phyloP scores from a whole-genome alignment of 2,888 invertebrate genomes.

The Macrosiphum euphorbiae region DNA sequence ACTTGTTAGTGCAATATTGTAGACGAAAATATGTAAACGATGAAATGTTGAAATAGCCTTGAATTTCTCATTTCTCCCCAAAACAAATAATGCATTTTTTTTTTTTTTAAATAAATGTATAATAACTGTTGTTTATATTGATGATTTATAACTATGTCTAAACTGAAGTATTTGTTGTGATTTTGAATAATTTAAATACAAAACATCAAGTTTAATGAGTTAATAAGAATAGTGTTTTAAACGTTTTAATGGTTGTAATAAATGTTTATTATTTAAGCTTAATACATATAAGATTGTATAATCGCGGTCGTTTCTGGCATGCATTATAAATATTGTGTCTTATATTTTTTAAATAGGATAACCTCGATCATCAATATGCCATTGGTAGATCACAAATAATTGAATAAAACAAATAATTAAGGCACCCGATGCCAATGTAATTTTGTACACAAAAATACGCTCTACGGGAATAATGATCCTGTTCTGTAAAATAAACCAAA shows the following conservation, averaged over 20 bases:
- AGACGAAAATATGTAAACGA: too few species aligned
- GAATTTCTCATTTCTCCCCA: neutral
- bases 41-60: neutral
- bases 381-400: neutral
- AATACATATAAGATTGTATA: neutral
- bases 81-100: neutral
- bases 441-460: too few species aligned
- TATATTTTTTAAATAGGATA: neutral
- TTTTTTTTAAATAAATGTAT: neutral
- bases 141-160: rapidly evolving
- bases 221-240: neutral
- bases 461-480: too few species aligned
- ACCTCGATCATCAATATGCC: neutral
- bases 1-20: neutral
- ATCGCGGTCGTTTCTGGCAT: neutral
- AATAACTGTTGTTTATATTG: neutral
- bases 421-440: too few species aligned
- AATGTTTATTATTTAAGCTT: neutral
- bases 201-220: neutral
- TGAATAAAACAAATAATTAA: neutral
- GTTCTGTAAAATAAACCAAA: too few species aligned
- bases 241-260: neutral
- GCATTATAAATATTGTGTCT: neutral
- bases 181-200: neutral
- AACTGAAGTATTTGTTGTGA: neutral